Conservation (phyloP, 2,888 invertebrate species). For the Baronia brevicornis region DNA sequence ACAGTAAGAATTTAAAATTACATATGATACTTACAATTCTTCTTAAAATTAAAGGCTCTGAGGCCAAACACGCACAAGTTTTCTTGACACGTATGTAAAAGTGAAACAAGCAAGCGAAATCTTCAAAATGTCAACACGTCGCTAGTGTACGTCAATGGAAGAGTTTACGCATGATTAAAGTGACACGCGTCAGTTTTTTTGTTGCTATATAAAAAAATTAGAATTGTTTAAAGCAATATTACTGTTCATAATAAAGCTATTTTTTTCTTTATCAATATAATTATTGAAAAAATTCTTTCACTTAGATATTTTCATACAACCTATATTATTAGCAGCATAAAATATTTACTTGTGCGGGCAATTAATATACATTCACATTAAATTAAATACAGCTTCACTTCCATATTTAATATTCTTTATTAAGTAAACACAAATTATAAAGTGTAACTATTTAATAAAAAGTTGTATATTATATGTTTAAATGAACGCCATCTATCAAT, state of each 20-base stretch:
- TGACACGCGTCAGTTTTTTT: conserved; percentile 34
- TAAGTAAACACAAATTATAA: too few relatives aligned
- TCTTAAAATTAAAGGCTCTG: conserved; percentile 64
- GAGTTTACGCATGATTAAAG: conserved; percentile 16
- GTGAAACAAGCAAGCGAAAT: conserved; percentile 40
- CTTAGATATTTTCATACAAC: too few relatives aligned
- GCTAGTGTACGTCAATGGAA: conserved; percentile 25
- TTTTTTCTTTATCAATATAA: too few relatives aligned
- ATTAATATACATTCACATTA: too few relatives aligned
- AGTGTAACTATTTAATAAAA: too few relatives aligned
- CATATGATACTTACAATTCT: conserved; percentile 56
- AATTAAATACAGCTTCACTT: too few relatives aligned
- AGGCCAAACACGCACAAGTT: conserved; percentile 60
- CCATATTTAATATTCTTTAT: too few relatives aligned
- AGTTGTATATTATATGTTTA: too few relatives aligned
- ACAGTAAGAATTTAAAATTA: conserved; percentile 21
- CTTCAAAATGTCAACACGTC: conserved; percentile 32
- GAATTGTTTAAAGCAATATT: background rate
- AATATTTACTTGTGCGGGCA: too few relatives aligned
- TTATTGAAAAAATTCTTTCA: too few relatives aligned
- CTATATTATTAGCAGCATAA: too few relatives aligned
- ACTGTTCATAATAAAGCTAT: background rate
- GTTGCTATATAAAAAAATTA: conserved; percentile 22
- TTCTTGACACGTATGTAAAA: conserved; percentile 72
- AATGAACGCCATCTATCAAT: too few relatives aligned